Base-by-base conservation (phyloP, 2,797 vertebrate species). In the Pipistrellus pipistrellus region DNA sequence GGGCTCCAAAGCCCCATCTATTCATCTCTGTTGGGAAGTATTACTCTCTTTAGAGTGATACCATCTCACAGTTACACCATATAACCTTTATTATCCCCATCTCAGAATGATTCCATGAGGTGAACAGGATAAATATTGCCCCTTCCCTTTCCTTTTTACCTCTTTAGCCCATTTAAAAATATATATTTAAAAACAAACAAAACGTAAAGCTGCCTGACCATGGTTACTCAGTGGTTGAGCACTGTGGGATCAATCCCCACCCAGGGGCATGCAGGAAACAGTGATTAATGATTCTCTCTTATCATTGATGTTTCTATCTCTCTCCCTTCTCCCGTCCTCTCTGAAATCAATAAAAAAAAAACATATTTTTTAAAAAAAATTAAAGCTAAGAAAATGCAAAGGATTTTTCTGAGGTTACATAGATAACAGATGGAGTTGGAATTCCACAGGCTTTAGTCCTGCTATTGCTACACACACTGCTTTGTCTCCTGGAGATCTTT, bases 301-400 rank as follows among this genome's bases (percentile, higher is more conserved):
- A 62, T 62, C 27, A 30, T 6, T 62, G 27, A 62, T 62, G 59
- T 62, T 62, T 62, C 59, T 30, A 12, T 57, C 23, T 5, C 57
- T 6, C 25, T 14, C 57, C 25, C 57, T 13, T 6, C 59, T 62
- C 12, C 12, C 12, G 13, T 62, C 59, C 59, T 62, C 59, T 62
- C 59, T 62, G 59, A 62, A 30, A 62, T 62, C 59, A 62, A 62
- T 62, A 62, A 62, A 62, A 27, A 62, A 62, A 27, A 62, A 12
- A 14, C 30, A 30, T 30, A 30, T 62, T 38, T 59, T 44, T 44
- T 6, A 38, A 38, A 11, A 80, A 78, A 32, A 88, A 90, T 18
- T n/a, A 44, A 92, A 83, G n/a, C 20, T 85, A 71, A 51, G 21
- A 44, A 78, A 48, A 73, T 75, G 30, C 68, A 91, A 81, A 48